These are phyloP conservation scores for Teleiodes luculella DNA, from an alignment of 2,888 invertebrate genomes.

Conservation along the genomic window DNA sequence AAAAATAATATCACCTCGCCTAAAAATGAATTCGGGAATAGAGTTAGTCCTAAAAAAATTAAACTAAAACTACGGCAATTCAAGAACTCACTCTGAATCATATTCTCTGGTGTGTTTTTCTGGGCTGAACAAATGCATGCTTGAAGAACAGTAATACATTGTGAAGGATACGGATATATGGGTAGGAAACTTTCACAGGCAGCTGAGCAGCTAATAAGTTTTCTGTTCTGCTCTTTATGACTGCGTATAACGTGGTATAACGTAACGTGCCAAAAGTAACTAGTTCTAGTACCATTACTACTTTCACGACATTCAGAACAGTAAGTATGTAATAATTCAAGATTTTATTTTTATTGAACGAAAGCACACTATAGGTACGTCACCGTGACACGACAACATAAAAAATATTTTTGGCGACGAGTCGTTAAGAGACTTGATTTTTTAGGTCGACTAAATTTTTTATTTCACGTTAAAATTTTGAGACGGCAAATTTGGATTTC, in stretches of 20 bases:
- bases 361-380: slow-evolving; percentile 60
- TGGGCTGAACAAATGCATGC: background rate
- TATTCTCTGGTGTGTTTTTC: background rate
- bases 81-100: background rate
- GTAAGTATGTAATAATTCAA: slow-evolving; percentile 56
- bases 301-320: slow-evolving; percentile 56
- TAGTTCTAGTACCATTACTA: slow-evolving; percentile 25
- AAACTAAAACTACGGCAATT: no score
- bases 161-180: background rate
- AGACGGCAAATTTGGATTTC: slow-evolving; percentile 28
- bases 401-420: slow-evolving; percentile 51
- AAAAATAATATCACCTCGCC: no score
- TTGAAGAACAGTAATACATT: background rate
- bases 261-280: background rate
- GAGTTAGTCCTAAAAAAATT: no score
- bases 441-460: slow-evolving; percentile 11
- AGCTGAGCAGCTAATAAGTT: no score
- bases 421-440: slow-evolving; percentile 36
- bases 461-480: slow-evolving; percentile 9
- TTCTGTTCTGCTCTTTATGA: no score
- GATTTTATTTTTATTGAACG: slow-evolving; percentile 48
- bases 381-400: slow-evolving; percentile 65
- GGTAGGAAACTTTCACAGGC: background rate
- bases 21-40: no score
- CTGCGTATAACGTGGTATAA: no score